phyloP scores from a whole-genome alignment of 2,797 vertebrate species.

The Characodon lateralis region DNA sequence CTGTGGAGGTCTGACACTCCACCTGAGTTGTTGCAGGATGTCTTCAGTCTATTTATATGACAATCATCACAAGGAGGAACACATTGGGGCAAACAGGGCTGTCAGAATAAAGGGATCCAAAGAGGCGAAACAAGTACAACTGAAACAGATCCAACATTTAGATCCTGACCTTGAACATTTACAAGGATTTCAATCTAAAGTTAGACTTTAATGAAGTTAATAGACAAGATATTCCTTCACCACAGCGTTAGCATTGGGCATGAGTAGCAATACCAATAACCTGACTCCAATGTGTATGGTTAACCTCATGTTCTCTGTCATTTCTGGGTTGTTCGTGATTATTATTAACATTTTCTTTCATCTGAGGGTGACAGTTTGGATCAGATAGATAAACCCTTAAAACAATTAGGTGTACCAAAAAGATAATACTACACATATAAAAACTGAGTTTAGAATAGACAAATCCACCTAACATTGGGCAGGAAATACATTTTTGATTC shows the following conservation, averaged over 20 bases:
- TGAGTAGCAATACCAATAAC: neutral
- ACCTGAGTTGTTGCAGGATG: slow-evolving; percentile 61
- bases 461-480: too few species aligned
- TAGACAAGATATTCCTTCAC: neutral
- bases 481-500: too few species aligned
- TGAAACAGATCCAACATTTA: neutral
- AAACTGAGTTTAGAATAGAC: too few species aligned
- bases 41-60: slow-evolving; percentile 63
- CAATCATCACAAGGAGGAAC: slow-evolving; percentile 56
- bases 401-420: too few species aligned
- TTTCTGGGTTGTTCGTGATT: neutral
- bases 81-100: slow-evolving; percentile 40
- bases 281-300: neutral
- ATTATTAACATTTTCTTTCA: too few species aligned
- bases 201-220: neutral
- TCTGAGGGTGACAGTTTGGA: too few species aligned
- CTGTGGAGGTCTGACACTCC: slow-evolving; percentile 32
- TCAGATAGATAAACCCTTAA: too few species aligned
- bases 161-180: neutral
- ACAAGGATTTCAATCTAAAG: slow-evolving; percentile 15
- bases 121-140: slow-evolving; percentile 12
- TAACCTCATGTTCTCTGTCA: neutral
- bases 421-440: too few species aligned
- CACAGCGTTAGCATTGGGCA: neutral
- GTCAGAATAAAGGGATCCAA: slow-evolving; percentile 36